phyloP scores from a whole-genome alignment of 2,113 vertebrate genomes.

The Riparia riparia region DNA sequence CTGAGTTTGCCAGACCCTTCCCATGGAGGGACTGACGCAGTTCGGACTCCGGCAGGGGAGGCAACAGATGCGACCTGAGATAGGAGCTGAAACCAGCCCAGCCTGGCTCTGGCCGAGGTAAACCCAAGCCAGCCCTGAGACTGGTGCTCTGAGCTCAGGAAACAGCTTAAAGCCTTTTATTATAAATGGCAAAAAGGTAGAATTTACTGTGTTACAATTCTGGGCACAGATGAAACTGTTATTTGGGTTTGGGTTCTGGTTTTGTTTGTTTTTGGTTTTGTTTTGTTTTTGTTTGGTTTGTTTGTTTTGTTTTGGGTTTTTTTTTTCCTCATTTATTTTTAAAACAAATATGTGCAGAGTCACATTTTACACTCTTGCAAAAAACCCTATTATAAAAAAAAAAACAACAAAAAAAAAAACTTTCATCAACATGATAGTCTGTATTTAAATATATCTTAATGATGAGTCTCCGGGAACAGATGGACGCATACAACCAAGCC shows the following conservation, averaged over 20 bases:
- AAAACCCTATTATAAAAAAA: background rate
- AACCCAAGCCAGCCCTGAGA: background rate
- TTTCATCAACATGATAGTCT: background rate
- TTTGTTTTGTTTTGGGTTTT: background rate
- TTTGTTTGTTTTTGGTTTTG: accelerated
- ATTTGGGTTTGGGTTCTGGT: background rate
- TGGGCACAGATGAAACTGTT: background rate
- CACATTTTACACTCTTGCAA: background rate
- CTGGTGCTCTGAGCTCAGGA: background rate
- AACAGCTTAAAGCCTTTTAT: background rate
- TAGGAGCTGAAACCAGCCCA: background rate
- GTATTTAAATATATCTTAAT: background rate
- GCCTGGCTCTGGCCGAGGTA: accelerated
- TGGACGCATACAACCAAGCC: background rate
- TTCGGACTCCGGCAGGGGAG: background rate
- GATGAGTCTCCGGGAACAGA: background rate
- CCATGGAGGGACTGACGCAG: background rate
- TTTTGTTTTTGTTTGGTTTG: no score
- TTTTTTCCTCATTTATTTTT: background rate
- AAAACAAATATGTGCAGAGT: background rate
- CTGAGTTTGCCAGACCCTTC: background rate
- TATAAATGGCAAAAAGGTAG: background rate
- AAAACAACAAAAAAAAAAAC: accelerated
- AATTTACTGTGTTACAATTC: background rate
- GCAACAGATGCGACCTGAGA: accelerated